These are phyloP conservation scores for Zophobas atratus DNA, from an alignment of 1,140 invertebrate genomes.

Conservation along the genomic window DNA sequence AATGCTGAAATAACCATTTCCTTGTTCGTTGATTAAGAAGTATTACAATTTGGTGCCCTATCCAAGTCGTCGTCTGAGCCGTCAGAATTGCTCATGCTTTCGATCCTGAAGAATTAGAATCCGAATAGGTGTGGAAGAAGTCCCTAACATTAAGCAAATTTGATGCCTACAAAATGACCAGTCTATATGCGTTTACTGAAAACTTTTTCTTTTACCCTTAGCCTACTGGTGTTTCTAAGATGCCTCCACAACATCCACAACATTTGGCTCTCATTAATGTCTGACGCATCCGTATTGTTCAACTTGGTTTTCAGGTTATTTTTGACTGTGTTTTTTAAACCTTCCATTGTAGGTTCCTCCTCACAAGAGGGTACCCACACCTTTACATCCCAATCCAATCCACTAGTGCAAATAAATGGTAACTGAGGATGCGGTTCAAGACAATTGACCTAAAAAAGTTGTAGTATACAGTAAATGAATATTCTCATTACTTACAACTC, in stretches of 20 bases:
- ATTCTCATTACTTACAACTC: constrained; percentile 79
- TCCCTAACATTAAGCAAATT: constrained; percentile 34
- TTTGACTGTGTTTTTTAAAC: constrained; percentile 59
- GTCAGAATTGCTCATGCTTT: constrained; percentile 41
- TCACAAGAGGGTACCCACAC: constrained; percentile 89
- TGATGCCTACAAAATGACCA: constrained; percentile 3
- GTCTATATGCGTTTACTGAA: neutral
- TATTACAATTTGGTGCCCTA: constrained; percentile 50
- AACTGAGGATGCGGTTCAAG: constrained; percentile 91
- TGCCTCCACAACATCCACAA: constrained; percentile 65
- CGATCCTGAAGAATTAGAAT: constrained; percentile 45
- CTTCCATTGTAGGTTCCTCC: constrained; percentile 59
- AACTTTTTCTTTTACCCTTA: constrained; percentile 28
- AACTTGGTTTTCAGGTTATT: constrained; percentile 44
- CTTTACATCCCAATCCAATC: constrained; percentile 93
- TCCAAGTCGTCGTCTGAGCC: constrained; percentile 51
- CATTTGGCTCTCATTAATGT: constrained; percentile 57
- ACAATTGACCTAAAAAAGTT: constrained; percentile 85
- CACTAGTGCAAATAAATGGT: constrained; percentile 92
- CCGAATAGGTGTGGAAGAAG: constrained; percentile 23
- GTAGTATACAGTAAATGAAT: neutral
- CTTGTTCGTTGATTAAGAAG: constrained; percentile 48
- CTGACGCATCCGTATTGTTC: constrained; percentile 21
- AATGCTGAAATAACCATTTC: constrained; percentile 37
- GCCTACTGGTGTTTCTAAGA: constrained; percentile 52